A percentile compares a stretch with the other conserved stretches of the same genome.
Evolutionary conservation across 2,888 invertebrate genomes (phyloP).

Genomic region (Parapristionchus giblindavisi): DNA sequence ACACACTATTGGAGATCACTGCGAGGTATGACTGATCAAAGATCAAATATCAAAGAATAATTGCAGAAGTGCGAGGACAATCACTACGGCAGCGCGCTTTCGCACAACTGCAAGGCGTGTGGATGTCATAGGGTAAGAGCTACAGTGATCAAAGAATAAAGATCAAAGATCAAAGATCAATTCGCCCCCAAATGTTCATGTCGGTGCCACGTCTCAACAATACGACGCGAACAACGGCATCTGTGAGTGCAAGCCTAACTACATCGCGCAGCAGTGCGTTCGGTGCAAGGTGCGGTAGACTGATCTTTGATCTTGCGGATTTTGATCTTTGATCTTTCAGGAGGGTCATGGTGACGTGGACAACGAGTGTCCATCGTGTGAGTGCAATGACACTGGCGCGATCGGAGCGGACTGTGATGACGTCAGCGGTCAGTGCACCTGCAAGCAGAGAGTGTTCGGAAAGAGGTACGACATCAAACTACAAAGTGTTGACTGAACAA

Average conservation of each 20-base stretch:
- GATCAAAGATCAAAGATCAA: no score
- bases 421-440: constrained; percentile 71
- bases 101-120: constrained; percentile 74
- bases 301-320: neutral
- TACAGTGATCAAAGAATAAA: neutral
- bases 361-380: constrained; percentile 83
- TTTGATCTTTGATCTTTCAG: no score
- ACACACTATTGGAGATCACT: constrained; percentile 80
- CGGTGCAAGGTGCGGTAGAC: constrained; percentile 66
- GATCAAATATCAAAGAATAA: constrained; percentile 2
- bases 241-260: constrained; percentile 71
- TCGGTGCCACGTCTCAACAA: constrained; percentile 72
- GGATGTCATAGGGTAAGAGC: constrained; percentile 77
- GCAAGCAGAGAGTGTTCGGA: constrained; percentile 71
- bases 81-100: constrained; percentile 66
- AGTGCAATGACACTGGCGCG: constrained; percentile 67
- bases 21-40: constrained; percentile 73
- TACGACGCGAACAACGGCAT: constrained; percentile 79
- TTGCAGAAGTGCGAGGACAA: constrained; percentile 59
- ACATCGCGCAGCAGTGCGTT: constrained; percentile 71
- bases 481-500: no score
- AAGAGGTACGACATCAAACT: no score
- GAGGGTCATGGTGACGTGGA: constrained; percentile 81
- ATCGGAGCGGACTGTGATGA: constrained; percentile 58
- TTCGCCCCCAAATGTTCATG: no score